phyloP scores from a whole-genome alignment of 2,113 vertebrate genomes.

The Pelvicachromis taeniatus region DNA sequence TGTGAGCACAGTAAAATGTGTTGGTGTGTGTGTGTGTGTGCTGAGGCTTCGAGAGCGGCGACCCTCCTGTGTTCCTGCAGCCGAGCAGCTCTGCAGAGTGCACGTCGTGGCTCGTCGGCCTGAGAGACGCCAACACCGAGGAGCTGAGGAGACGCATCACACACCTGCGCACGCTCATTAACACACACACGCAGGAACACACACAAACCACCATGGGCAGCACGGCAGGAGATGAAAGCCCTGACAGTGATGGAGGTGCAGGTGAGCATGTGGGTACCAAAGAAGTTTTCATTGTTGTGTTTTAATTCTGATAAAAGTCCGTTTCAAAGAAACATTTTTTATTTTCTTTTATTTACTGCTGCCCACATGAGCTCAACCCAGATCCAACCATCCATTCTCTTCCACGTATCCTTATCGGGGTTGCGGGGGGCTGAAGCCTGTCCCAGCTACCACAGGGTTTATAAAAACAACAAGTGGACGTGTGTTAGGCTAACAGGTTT shows the following conservation, averaged over 20 bases:
- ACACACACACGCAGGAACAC: not conserved
- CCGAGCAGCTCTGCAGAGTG: not conserved
- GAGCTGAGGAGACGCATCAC: not conserved
- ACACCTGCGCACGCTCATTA: not conserved
- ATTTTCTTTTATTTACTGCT: not conserved
- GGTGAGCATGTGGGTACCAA: not conserved
- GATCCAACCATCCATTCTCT: not conserved
- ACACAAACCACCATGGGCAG: not conserved
- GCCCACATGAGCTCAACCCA: not conserved
- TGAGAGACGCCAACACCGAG: not conserved
- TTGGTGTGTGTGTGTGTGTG: not conserved
- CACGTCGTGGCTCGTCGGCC: not conserved
- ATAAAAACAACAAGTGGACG: not conserved
- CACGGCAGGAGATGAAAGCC: not conserved
- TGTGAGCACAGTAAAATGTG: not conserved
- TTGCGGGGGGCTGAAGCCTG: not conserved
- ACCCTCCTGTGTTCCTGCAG: not conserved
- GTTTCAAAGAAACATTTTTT: not conserved
- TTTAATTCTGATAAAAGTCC: not conserved
- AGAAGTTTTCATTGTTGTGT: not conserved
- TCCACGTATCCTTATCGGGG: not conserved
- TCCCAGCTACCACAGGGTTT: not conserved
- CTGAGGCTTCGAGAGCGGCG: not conserved
- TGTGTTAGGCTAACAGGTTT: not conserved
- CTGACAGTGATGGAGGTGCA: not conserved